phyloP scores from a whole-genome alignment of 2,113 vertebrate genomes.

The Dicrurus megarhynchus region DNA sequence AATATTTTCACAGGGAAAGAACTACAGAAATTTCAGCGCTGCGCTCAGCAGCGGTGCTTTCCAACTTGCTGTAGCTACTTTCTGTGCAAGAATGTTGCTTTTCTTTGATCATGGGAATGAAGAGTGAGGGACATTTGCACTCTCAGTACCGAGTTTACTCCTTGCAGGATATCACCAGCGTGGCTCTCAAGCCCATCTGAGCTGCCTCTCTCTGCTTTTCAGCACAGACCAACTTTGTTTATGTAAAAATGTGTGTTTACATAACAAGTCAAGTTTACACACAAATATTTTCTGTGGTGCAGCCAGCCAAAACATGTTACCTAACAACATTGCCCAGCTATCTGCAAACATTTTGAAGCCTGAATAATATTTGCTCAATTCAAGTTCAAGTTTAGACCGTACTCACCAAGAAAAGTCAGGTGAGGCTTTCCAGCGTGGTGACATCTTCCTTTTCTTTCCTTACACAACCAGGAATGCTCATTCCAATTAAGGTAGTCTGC shows the following conservation, averaged over 20 bases:
- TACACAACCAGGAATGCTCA: not conserved
- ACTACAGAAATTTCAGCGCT: not conserved
- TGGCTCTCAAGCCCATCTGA: not conserved
- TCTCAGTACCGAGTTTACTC: not conserved
- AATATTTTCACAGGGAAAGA: not conserved
- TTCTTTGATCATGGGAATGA: not conserved
- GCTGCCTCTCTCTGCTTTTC: not conserved
- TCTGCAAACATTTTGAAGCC: not conserved
- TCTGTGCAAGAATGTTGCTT: not conserved
- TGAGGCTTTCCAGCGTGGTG: not conserved
- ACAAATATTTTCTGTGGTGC: not conserved
- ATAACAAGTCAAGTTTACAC: not conserved
- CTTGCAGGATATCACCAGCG: rapidly evolving
- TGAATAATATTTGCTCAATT: not conserved
- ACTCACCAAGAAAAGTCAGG: not conserved
- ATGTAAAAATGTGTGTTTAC: not conserved
- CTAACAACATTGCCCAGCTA: not conserved
- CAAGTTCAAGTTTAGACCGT: not conserved
- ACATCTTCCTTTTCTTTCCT: not conserved
- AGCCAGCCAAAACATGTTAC: not conserved
- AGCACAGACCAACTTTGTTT: not conserved
- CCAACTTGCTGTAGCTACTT: not conserved
- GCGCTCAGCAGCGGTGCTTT: not conserved
- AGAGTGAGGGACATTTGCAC: not conserved
- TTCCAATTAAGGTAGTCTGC: not conserved